phyloP scores from a whole-genome alignment of 2,797 vertebrate genomes.

The Eremophila alpestris region DNA sequence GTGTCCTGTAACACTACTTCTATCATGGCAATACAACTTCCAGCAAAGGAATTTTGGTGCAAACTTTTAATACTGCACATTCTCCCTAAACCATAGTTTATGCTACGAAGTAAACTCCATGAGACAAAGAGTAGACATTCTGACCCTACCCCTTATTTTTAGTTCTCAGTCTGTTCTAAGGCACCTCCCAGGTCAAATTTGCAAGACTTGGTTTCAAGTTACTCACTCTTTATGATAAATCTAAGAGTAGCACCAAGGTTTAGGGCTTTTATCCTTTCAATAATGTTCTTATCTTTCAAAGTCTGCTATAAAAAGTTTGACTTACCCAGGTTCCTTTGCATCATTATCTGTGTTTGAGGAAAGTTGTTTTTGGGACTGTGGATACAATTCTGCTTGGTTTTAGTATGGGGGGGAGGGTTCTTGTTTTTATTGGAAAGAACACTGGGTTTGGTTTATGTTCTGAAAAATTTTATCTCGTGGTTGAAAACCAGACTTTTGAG shows the following conservation, averaged over 20 bases:
- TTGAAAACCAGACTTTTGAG: background rate
- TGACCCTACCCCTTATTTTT: background rate
- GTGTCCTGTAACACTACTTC: accelerated
- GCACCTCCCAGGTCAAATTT: background rate
- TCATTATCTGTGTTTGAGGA: background rate
- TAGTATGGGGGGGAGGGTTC: background rate
- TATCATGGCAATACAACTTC: background rate
- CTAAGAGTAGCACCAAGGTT: background rate
- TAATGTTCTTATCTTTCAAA: slow-evolving; percentile 5
- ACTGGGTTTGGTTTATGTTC: background rate
- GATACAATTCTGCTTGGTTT: background rate
- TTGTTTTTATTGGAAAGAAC: background rate
- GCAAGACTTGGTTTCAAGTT: background rate
- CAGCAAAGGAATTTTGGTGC: background rate
- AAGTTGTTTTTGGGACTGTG: background rate
- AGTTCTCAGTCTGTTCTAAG: background rate
- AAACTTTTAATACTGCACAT: background rate
- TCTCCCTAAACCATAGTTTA: background rate
- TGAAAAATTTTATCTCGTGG: background rate
- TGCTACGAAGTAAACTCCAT: background rate
- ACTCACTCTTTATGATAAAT: background rate
- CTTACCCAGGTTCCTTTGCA: background rate
- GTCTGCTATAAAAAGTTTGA: background rate
- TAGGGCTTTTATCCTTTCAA: background rate
- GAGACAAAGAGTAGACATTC: background rate